Evolutionary conservation across 2,113 vertebrate species (phyloP), one percentile per base, ranked within the genome.

Genomic region (Nycticorax nycticorax): DNA sequence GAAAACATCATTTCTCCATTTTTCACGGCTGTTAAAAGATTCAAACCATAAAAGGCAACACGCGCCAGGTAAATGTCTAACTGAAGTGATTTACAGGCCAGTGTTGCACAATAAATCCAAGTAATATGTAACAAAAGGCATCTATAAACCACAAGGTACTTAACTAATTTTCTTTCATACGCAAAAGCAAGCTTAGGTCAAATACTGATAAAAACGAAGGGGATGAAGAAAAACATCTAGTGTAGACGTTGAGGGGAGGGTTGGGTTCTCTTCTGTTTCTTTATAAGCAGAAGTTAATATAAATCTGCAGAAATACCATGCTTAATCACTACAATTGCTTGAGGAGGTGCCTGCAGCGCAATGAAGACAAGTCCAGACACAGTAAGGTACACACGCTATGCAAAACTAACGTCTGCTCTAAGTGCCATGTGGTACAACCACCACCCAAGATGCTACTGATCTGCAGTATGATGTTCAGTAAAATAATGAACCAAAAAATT

Each of bases 281-380:
- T 81, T 87, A 78, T 85, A 91, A 82, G 83, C 92, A 95, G 88
- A 95, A 95, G 96, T 96, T 85, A 72, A 96, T 95, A 96, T 48
- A 96, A 96, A 93, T 95, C 96, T 97, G 88, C 92, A 97, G 92
- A 96, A 97, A 96, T 93, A 96, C 89, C 92, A 87, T 4, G 84
- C 94, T 97, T 97, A 96, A 91, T 96, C 94, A 96, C 84, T 94
- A 83, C 92, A 94, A 97, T 88, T 91, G 93, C 96, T 95, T 62
- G 88, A 97, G 96, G 96, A 93, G 69, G 88, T 76, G 96, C 97
- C 96, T 96, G 96, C 81, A 94, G 95, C 72, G 2, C 59, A 80
- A 85, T 85, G 94, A 93, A 96, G 94, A 86, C 97, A 97, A 95
- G 97, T 96, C 96, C 80, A 68, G 94, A 76, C 96, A 94, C 79